Conservation (phyloP, 2,113 vertebrate species). For the Malurus melanocephalus region DNA sequence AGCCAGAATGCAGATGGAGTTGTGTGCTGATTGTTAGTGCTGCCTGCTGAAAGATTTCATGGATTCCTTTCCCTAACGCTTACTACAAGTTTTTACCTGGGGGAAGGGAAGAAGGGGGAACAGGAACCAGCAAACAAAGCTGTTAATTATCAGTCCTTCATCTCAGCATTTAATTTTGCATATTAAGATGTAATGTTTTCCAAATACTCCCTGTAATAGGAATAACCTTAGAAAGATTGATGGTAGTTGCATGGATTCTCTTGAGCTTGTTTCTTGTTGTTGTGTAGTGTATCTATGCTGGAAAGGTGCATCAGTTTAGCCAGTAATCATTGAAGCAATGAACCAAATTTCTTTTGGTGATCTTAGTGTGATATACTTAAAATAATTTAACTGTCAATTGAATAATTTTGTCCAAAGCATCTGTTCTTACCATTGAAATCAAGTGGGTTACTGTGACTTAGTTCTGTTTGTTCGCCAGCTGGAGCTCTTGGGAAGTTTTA, state of each 20-base stretch:
- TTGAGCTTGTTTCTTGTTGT: not conserved
- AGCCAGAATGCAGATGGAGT: not conserved
- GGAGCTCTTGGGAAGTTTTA: not conserved
- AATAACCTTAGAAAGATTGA: not conserved
- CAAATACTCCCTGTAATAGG: not conserved
- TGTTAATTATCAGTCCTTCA: not conserved
- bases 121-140: not conserved
- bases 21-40: not conserved
- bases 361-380: not conserved
- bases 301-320: not conserved
- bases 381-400: not conserved
- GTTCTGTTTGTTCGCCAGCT: not conserved
- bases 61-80: not conserved
- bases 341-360: not conserved
- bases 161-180: not conserved
- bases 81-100: fast-evolving
- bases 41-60: not conserved
- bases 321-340: not conserved
- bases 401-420: not conserved
- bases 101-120: not conserved
- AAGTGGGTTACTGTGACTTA: not conserved
- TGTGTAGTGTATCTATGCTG: fast-evolving
- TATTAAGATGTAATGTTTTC: not conserved
- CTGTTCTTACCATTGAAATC: not conserved
- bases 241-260: not conserved